Conservation (phyloP, 2,888 invertebrate genomes). For the Xanthia togata region DNA sequence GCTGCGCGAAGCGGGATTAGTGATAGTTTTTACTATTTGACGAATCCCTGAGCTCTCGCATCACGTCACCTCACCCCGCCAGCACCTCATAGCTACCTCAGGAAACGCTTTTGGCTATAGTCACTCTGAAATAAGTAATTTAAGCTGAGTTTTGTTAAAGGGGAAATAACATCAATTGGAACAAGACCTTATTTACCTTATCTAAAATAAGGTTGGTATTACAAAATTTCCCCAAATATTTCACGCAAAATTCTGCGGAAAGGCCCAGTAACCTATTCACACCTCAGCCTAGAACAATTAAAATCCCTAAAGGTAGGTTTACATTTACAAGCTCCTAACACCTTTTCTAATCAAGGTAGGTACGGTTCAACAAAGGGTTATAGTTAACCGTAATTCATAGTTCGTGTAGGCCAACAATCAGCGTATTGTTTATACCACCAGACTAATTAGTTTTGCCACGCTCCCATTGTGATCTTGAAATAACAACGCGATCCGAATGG, state of each 20-base stretch:
- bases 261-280: slow-evolving; percentile 23
- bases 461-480: slow-evolving; percentile 64
- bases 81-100: no score
- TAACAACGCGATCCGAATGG: slow-evolving; percentile 61
- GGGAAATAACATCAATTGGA: not conserved
- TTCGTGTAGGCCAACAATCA: slow-evolving; percentile 53
- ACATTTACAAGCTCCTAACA: slow-evolving; percentile 42
- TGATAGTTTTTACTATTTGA: no score
- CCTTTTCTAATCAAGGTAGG: slow-evolving; percentile 52
- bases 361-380: slow-evolving; percentile 44
- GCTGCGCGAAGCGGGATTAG: no score
- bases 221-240: not conserved
- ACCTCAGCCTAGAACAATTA: slow-evolving; percentile 20
- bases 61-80: no score
- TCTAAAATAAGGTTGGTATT: not conserved
- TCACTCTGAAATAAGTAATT: not conserved
- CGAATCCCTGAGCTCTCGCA: no score
- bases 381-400: slow-evolving; percentile 57
- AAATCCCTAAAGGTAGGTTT: slow-evolving; percentile 25
- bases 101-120: no score
- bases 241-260: slow-evolving; percentile 1
- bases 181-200: not conserved
- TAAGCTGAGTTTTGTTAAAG: not conserved
- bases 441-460: slow-evolving; percentile 62
- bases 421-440: slow-evolving; percentile 63